phyloP scores from a whole-genome alignment of 1,140 invertebrate species.

The Nomia melanderi region DNA sequence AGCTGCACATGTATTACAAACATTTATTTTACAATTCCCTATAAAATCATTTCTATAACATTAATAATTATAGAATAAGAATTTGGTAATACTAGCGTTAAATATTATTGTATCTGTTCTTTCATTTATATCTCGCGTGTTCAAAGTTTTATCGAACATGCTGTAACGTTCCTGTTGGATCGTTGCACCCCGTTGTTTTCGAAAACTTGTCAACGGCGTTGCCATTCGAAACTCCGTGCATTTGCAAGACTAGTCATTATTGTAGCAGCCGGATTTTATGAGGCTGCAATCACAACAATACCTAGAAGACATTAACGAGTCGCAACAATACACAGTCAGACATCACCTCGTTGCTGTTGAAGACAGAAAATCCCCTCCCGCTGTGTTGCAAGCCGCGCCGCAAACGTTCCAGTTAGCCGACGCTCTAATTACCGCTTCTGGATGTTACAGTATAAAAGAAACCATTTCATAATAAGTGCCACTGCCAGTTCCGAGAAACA shows the following conservation, averaged over 20 bases:
- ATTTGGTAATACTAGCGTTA: no score
- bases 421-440: constrained; percentile 45
- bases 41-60: no score
- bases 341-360: constrained; percentile 45
- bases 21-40: no score
- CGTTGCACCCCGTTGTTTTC: background rate
- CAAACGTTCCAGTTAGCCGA: constrained; percentile 5
- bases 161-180: no score
- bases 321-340: constrained; percentile 30
- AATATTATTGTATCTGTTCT: no score
- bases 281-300: constrained; percentile 7
- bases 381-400: constrained; percentile 21
- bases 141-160: no score
- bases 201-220: background rate
- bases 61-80: no score
- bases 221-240: background rate
- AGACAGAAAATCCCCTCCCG: constrained; percentile 44
- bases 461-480: constrained; percentile 17
- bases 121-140: no score
- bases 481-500: constrained; percentile 15
- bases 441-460: constrained; percentile 36
- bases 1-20: no score
- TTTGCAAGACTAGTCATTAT: constrained; percentile 9
- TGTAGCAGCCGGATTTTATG: constrained; percentile 16
- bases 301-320: constrained; percentile 39